Conservation (phyloP, 1,140 invertebrate genomes). For the Drosophila mojavensis region DNA sequence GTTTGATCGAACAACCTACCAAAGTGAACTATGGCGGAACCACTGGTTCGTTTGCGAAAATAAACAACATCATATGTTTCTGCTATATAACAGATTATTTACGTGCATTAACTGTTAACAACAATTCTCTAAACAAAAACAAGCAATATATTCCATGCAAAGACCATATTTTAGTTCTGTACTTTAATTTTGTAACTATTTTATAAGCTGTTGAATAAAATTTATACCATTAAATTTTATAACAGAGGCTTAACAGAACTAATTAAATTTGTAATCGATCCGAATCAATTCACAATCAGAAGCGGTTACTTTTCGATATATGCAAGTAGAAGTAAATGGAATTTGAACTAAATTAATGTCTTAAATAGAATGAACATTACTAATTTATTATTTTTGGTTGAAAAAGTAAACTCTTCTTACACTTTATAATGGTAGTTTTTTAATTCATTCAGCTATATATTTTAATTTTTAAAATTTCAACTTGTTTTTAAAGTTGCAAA, state of each 20-base stretch:
- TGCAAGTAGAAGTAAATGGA: background rate
- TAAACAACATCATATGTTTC: conserved; percentile 23
- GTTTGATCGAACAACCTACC: conserved; percentile 10
- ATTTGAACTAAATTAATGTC: background rate
- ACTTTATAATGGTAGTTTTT: too few relatives aligned
- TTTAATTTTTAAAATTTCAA: too few relatives aligned
- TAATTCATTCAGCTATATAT: too few relatives aligned
- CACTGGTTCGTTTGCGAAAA: background rate
- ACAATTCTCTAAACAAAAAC: background rate
- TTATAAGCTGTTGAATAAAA: too few relatives aligned
- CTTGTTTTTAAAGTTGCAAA: too few relatives aligned
- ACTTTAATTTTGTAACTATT: too few relatives aligned
- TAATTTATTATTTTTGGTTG: too few relatives aligned
- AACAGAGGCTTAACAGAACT: too few relatives aligned
- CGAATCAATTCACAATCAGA: too few relatives aligned
- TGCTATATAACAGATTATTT: background rate
- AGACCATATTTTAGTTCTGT: background rate
- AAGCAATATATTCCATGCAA: background rate
- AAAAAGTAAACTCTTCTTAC: too few relatives aligned
- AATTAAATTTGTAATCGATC: too few relatives aligned
- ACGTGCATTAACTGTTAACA: background rate
- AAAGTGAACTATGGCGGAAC: background rate
- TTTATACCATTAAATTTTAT: too few relatives aligned
- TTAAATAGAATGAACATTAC: background rate
- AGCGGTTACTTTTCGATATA: background rate